phyloP scores from a whole-genome alignment of 2,797 vertebrate species.

The Cryptoprocta ferox region DNA sequence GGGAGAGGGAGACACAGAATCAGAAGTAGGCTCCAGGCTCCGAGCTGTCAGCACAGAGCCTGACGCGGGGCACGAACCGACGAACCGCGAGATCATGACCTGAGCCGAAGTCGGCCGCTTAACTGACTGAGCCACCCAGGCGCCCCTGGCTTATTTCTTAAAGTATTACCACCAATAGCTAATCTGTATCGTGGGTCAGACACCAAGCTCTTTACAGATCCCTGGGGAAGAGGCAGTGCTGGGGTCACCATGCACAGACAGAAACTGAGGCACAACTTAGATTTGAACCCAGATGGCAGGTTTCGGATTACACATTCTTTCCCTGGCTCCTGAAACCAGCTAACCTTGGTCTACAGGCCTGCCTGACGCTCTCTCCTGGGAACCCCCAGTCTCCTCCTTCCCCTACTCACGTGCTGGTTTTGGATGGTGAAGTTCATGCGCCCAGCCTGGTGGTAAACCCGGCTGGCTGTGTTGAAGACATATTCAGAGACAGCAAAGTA shows the following conservation, averaged over 20 bases:
- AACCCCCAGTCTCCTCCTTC: not conserved
- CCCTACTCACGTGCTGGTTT: constrained; percentile 53
- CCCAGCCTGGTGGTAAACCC: constrained; percentile 73
- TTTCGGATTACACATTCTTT: not conserved
- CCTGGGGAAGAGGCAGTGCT: not conserved
- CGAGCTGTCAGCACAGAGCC: no score
- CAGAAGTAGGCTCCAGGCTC: no score
- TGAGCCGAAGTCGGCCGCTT: no score
- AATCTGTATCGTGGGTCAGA: not conserved
- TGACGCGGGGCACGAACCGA: no score
- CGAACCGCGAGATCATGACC: no score
- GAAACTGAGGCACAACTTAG: not conserved
- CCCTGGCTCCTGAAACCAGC: not conserved
- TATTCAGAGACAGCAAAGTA: constrained; percentile 85
- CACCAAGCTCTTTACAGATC: not conserved
- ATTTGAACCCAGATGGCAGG: not conserved
- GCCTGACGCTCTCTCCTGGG: not conserved
- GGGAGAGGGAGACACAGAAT: no score
- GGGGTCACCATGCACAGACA: not conserved
- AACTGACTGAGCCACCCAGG: no score
- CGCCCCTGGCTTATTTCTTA: not conserved
- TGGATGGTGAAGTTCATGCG: constrained; percentile 72
- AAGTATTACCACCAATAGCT: not conserved
- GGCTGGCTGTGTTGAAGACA: constrained; percentile 83
- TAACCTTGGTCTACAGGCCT: not conserved